Evolutionary conservation across 2,113 vertebrate genomes (phyloP).

Genomic region (Pteropus alecto): DNA sequence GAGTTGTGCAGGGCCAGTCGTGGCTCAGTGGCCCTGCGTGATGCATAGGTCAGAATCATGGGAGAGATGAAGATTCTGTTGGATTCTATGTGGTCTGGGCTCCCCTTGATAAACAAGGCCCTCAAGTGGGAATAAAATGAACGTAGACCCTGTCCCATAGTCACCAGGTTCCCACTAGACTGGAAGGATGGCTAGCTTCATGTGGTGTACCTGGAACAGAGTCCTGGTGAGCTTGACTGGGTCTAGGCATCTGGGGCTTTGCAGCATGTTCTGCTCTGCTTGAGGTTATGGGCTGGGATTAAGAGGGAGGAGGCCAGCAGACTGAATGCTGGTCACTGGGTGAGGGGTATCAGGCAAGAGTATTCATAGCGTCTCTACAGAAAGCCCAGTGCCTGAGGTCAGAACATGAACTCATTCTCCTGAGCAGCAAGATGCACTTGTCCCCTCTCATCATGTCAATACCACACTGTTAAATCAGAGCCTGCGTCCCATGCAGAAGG

Average conservation of each 20-base stretch:
- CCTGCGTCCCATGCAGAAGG: rapidly evolving
- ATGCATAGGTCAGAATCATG: background rate
- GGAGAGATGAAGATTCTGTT: background rate
- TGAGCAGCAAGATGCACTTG: background rate
- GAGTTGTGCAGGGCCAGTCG: too few species aligned
- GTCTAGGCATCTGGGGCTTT: background rate
- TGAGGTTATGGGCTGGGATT: background rate
- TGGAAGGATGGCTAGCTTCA: too few species aligned
- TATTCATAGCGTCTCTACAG: background rate
- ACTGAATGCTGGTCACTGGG: background rate
- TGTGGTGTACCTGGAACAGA: background rate
- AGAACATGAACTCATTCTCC: background rate
- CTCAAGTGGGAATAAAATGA: background rate
- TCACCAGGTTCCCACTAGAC: background rate
- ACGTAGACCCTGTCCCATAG: background rate
- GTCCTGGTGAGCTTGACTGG: background rate
- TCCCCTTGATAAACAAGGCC: background rate
- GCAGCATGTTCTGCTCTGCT: background rate
- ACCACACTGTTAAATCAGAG: background rate
- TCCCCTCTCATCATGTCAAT: background rate
- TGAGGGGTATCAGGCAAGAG: too few species aligned
- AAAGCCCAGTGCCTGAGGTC: background rate
- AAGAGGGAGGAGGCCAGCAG: background rate
- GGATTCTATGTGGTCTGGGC: background rate
- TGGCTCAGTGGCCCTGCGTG: too few species aligned